These are phyloP conservation scores for Nixonia krombeini DNA, from an alignment of 1,140 invertebrate genomes.

Conservation along the genomic window DNA sequence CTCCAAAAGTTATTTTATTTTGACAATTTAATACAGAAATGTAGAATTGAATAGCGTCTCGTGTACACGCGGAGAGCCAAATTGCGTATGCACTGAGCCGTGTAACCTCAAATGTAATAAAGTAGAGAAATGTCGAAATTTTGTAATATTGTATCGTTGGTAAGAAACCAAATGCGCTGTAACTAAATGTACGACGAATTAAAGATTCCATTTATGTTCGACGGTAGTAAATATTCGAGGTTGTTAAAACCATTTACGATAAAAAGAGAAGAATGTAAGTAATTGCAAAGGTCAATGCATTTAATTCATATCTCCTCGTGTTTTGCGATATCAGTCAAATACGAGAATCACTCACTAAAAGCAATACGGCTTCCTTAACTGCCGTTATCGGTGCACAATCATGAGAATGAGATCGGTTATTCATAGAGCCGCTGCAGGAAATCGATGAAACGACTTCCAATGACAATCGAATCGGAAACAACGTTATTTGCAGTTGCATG, in stretches of 20 bases:
- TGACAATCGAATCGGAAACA: slow-evolving; percentile 47
- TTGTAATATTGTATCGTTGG: too few species aligned
- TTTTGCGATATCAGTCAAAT: not conserved
- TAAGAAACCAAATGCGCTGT: too few species aligned
- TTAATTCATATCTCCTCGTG: not conserved
- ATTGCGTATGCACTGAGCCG: too few species aligned
- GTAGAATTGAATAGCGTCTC: too few species aligned
- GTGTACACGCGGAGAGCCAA: too few species aligned
- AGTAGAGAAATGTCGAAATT: too few species aligned
- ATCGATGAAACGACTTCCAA: slow-evolving; percentile 30
- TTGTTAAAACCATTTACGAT: not conserved
- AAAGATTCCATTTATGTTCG: not conserved
- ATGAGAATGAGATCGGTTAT: slow-evolving; percentile 34
- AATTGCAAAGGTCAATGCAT: not conserved
- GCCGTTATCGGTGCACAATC: not conserved
- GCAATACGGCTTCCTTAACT: slow-evolving; percentile 18
- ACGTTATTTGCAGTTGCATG: slow-evolving; percentile 35
- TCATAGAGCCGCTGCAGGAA: slow-evolving; percentile 34
- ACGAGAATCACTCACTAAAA: slow-evolving; percentile 26
- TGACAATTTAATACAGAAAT: too few species aligned
- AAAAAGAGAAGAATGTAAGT: not conserved
- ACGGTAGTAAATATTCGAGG: too few species aligned
- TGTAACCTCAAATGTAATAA: too few species aligned
- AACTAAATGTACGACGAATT: not conserved
- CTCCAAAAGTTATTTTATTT: too few species aligned